Percentiles rank a stretch among this genome's conserved stretches.
phyloP scores from a whole-genome alignment of 2,888 invertebrate species.

The Parapristionchus giblindavisi region DNA sequence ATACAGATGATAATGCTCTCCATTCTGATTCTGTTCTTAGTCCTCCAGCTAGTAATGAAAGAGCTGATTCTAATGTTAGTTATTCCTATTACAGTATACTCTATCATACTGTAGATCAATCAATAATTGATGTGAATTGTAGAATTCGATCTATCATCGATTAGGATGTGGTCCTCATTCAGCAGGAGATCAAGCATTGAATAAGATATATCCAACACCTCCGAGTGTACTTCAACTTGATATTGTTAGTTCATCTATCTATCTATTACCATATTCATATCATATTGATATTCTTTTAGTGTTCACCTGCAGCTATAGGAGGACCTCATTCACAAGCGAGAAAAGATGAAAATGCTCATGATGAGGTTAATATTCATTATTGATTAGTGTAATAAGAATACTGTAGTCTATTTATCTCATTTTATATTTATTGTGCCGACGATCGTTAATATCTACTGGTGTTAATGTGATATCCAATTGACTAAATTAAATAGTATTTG shows the following conservation, averaged over 20 bases:
- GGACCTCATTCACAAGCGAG: conserved; percentile 35
- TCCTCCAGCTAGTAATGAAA: conserved; percentile 35
- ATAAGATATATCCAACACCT: conserved; percentile 68
- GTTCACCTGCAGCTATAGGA: conserved; percentile 15
- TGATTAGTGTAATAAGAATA: no score
- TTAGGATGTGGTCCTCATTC: conserved; percentile 43
- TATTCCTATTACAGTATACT: neutral
- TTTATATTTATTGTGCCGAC: no score
- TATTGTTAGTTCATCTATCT: conserved; percentile 34
- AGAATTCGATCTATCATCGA: conserved; percentile 32
- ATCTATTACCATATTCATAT: no score
- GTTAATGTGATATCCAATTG: no score
- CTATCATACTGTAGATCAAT: no score
- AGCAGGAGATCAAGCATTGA: conserved; percentile 48
- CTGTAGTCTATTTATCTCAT: no score
- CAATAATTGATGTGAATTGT: no score
- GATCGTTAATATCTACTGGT: no score
- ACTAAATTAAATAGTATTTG: no score
- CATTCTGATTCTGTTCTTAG: conserved; percentile 30
- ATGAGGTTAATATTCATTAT: no score
- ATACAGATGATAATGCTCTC: neutral
- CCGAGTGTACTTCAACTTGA: conserved; percentile 53
- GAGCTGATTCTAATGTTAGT: conserved; percentile 25
- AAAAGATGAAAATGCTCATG: conserved; percentile 15
- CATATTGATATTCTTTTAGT: no score